Evolutionary conservation across 2,113 vertebrate genomes (phyloP), one percentile per base, ranked within the genome.

Genomic region (Lota lota): DNA sequence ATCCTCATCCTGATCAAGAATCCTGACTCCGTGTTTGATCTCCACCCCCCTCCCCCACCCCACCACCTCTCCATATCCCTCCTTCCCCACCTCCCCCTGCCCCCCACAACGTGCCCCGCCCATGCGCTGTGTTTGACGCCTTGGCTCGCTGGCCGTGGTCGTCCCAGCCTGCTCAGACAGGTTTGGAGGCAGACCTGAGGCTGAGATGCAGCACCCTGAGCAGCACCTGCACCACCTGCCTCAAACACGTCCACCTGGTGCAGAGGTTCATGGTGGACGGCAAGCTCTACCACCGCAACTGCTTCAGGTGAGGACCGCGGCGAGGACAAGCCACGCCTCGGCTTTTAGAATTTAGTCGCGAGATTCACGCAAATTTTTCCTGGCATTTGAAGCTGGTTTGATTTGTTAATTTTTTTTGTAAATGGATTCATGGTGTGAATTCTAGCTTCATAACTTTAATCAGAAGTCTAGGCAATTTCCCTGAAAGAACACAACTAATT

Each of bases 221-320:
- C 91, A 98, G 96, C 79, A 93, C 83, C 5, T 99, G 97, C 0
- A 62, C 93, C 0, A 90, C 93, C 86, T 99, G 97, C 81, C 92
- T 90, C 79, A 94, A 95, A 73, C 96, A 96, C 0, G 97, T 99
- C 56, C 97, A 99, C 71, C 89, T 99, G 87, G 97, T 99, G 74
- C 97, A 99, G 90, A 93, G 96, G 67, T 93, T 94, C 84, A 90
- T 99, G 84, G 94, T 91, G 0, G 96, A 97, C 15, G 93, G 97
- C 76, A 95, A 88, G 83, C 94, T 99, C 50, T 99, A 96, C 90
- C 97, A 99, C 85, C 94, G 97, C 54, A 97, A 95, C 86, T 99
- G 97, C 85, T 99, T 99, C 91, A 96, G 96, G 97, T 99, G 78
- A 88, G 19, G 1, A 16, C 60, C 19, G 16, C 28, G 28, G 28